phyloP scores from a whole-genome alignment of 2,888 invertebrate species.

The Colletes collaris region DNA sequence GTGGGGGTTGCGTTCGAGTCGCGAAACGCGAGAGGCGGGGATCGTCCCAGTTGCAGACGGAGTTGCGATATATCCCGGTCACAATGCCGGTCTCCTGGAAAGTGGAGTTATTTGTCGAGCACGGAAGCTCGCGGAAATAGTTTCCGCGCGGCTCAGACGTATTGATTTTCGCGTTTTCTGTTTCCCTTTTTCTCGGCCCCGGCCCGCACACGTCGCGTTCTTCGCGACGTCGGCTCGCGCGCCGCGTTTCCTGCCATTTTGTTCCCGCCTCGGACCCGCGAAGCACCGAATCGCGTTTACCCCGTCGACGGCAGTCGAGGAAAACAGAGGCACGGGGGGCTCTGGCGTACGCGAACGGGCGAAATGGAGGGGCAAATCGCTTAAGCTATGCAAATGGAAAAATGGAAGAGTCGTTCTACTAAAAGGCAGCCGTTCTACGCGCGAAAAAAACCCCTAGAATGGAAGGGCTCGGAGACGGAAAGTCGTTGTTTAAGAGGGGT shows the following conservation, averaged over 20 bases:
- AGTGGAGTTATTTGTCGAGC: constrained; percentile 64
- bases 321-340: constrained; percentile 49
- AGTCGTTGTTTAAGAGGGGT: constrained; percentile 8
- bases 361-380: constrained; percentile 56
- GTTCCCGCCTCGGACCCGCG: too few species aligned
- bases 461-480: neutral
- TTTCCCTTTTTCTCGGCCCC: constrained; percentile 22
- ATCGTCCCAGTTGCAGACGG: constrained; percentile 52
- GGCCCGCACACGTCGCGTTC: constrained; percentile 27
- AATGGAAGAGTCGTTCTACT: constrained; percentile 46
- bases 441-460: constrained; percentile 10
- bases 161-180: constrained; percentile 53
- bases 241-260: constrained; percentile 14
- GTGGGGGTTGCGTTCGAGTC: neutral
- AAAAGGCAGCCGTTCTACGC: constrained; percentile 39
- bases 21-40: constrained; percentile 14
- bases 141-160: constrained; percentile 48
- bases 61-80: constrained; percentile 56
- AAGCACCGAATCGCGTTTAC: constrained; percentile 34
- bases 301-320: constrained; percentile 12
- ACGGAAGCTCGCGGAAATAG: constrained; percentile 57
- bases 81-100: constrained; percentile 52
- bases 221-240: constrained; percentile 23
- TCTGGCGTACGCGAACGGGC: constrained; percentile 52
- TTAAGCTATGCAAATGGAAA: constrained; percentile 60